phyloP scores from a whole-genome alignment of 2,113 vertebrate species.

The Pseudorasbora parva region DNA sequence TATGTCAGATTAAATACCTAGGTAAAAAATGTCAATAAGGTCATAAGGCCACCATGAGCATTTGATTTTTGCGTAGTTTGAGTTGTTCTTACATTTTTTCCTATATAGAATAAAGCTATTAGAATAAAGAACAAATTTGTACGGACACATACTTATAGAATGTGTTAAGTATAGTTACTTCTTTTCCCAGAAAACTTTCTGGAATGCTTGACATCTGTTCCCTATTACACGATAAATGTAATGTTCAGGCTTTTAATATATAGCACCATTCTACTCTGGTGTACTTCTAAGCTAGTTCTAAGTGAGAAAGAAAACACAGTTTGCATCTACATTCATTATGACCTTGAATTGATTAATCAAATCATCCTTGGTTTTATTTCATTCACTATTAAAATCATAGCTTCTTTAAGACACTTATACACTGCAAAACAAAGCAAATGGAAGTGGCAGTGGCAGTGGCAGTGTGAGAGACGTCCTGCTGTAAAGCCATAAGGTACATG shows the following conservation, averaged over 20 bases:
- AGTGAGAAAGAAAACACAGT: background rate
- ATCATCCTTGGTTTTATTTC: background rate
- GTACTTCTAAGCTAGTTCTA: background rate
- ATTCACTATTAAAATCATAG: background rate
- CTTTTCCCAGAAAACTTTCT: background rate
- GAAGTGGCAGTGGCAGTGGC: background rate
- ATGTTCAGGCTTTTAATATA: too few species aligned
- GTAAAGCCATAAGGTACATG: conserved; percentile 15
- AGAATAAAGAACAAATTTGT: background rate
- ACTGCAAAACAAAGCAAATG: background rate
- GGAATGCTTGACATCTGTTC: background rate
- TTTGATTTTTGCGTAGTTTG: background rate
- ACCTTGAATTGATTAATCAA: background rate
- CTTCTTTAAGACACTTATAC: background rate
- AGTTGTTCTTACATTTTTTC: background rate
- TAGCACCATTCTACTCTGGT: background rate
- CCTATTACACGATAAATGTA: background rate
- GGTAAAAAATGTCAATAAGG: background rate
- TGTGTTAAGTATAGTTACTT: background rate
- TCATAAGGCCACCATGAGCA: background rate
- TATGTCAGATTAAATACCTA: background rate
- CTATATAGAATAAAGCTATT: background rate
- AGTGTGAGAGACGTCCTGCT: background rate
- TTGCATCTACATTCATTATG: background rate
- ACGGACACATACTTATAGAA: background rate